These are phyloP conservation scores for Notiomystis cincta DNA, from an alignment of 2,113 vertebrate species.

Conservation along the genomic window DNA sequence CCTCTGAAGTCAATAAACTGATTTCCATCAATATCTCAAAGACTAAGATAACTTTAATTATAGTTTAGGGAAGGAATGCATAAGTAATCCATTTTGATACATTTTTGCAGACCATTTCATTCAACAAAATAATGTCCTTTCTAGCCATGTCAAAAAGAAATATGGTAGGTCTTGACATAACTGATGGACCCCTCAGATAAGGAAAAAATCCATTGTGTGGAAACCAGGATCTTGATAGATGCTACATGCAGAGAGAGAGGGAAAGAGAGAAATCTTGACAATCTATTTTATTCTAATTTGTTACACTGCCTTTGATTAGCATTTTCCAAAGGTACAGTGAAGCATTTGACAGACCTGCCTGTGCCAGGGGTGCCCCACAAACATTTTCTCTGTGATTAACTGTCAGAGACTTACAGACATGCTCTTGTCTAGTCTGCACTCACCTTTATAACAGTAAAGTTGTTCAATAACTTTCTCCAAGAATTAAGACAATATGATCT, in stretches of 20 bases:
- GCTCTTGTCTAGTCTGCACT: not conserved
- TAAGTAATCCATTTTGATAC: constrained; percentile 24
- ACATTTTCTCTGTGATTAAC: not conserved
- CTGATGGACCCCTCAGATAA: not conserved
- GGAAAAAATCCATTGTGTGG: not conserved
- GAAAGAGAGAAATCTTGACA: not conserved
- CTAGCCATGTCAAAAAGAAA: not conserved
- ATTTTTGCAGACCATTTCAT: constrained; percentile 12
- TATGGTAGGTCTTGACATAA: not conserved
- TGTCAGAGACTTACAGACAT: not conserved
- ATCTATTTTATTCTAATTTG: not conserved
- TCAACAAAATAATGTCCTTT: not conserved
- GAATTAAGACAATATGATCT: not conserved
- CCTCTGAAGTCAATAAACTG: constrained; percentile 10
- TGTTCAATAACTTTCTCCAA: not conserved
- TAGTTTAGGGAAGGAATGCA: not conserved
- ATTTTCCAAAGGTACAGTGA: not conserved
- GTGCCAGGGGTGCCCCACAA: not conserved
- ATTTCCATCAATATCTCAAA: constrained; percentile 38
- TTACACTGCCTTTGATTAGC: not conserved
- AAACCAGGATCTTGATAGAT: not conserved
- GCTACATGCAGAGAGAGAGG: not conserved
- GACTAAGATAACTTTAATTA: constrained; percentile 5
- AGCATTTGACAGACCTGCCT: not conserved
- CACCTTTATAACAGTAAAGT: not conserved